phyloP scores from a whole-genome alignment of 2,113 vertebrate species.

The Rhodinocichla rosea region DNA sequence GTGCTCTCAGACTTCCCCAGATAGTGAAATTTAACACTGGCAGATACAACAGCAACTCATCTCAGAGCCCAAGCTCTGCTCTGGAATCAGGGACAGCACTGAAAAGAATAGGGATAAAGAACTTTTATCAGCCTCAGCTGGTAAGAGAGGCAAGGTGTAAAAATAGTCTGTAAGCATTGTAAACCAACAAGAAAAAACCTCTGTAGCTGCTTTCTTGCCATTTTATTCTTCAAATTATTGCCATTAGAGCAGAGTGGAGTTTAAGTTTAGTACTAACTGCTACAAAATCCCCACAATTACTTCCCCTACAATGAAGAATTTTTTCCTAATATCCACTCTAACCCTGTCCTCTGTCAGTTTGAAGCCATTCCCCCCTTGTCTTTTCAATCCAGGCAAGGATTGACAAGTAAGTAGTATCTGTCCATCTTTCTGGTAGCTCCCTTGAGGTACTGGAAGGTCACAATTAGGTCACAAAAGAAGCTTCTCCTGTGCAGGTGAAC shows the following conservation, averaged over 20 bases:
- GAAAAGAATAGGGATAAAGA: not conserved
- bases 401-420: not conserved
- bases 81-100: not conserved
- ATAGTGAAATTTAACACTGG: slow-evolving; percentile 6
- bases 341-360: not conserved
- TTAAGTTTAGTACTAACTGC: not conserved
- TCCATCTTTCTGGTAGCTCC: not conserved
- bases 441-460: fast-evolving
- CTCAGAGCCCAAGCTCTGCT: not conserved
- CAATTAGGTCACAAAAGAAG: not conserved
- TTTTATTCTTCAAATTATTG: not conserved
- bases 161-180: not conserved
- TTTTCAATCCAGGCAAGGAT: not conserved
- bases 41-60: slow-evolving; percentile 4
- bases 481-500: not conserved
- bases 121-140: not conserved
- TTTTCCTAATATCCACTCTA: not conserved
- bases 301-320: not conserved
- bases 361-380: not conserved
- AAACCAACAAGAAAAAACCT: not conserved
- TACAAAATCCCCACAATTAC: not conserved
- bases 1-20: not conserved
- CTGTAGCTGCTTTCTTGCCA: not conserved
- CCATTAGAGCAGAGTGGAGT: not conserved
- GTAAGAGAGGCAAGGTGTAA: not conserved